Evolutionary conservation across 2,113 vertebrate genomes (phyloP), one percentile per base, ranked within the genome.

Genomic region (Equus quagga): DNA sequence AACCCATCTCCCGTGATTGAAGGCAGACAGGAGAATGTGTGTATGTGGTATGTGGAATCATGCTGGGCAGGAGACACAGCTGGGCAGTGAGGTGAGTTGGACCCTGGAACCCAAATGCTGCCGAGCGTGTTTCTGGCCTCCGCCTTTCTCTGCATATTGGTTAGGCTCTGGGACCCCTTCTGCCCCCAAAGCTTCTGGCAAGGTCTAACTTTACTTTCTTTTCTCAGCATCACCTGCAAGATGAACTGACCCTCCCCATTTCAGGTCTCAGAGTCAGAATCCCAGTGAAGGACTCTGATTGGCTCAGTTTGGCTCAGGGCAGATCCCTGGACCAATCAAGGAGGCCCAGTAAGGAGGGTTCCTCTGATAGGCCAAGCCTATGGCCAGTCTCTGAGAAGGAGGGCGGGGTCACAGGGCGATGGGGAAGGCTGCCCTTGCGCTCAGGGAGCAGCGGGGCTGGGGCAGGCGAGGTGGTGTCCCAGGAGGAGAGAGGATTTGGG

Each of bases 1-100:
- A 79, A 49, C 41, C 0, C 1, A 5, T 49, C 49, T 75, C 23
- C 5, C 21, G 15, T 60, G 84, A 83, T 36, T 31, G 10, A 67
- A 24, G 81, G 46, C 41, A n/a, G 60, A 76, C 19, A 49, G 70
- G 83, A 51, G 4, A 69, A 23, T 24, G 54, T 49, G 58, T 19
- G 1, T 51, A 2, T 49, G 17, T 26, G 69, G 18, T 12, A 6
- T 9, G 13, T 19, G 6, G 56, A 92, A 60, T 26, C 4, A 41
- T 9, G 18, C 0, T 13, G 51, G 64, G 36, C 6, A 26, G 26
- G 58, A 56, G 46, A 23, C 1, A 6, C 12, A n/a, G 4, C 51
- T 70, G 69, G 46, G 17, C 23, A 1, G 72, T 5, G 6, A 12
- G 49, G 70, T 31, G n/a, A 24, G 24, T 23, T 41, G 69, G 13